These are phyloP conservation scores for Burhinus oedicnemus DNA, from an alignment of 2,113 vertebrate genomes.

Conservation along the genomic window DNA sequence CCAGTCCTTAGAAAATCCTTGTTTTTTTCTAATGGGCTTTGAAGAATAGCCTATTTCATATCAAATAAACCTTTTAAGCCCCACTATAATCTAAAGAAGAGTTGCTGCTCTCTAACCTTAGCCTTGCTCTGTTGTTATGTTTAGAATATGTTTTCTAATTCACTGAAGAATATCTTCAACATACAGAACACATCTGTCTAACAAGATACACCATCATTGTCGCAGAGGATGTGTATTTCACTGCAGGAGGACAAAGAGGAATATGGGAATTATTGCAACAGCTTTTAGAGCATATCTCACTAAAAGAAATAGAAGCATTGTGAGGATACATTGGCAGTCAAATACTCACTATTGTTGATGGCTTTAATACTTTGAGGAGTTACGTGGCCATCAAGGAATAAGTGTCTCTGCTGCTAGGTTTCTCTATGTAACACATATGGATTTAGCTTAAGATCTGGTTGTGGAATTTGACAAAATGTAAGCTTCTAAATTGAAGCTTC, in stretches of 20 bases:
- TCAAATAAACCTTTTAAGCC: not conserved
- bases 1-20: not conserved
- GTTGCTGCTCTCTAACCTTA: not conserved
- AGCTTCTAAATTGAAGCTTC: not conserved
- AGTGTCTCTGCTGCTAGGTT: not conserved
- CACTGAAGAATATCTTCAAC: not conserved
- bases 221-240: rapidly evolving
- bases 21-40: not conserved
- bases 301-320: not conserved
- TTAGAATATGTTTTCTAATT: not conserved
- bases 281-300: not conserved
- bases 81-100: not conserved
- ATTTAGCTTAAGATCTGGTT: not conserved
- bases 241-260: not conserved
- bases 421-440: rapidly evolving
- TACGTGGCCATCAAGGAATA: not conserved
- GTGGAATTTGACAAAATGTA: not conserved
- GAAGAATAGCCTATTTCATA: not conserved
- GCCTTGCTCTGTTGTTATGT: not conserved
- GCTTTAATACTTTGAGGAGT: not conserved
- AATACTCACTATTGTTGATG: not conserved
- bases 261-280: not conserved
- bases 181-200: not conserved
- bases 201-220: not conserved
- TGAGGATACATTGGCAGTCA: not conserved